Evolutionary conservation across 2,888 invertebrate genomes (phyloP).

Genomic region (Lymantria monacha): DNA sequence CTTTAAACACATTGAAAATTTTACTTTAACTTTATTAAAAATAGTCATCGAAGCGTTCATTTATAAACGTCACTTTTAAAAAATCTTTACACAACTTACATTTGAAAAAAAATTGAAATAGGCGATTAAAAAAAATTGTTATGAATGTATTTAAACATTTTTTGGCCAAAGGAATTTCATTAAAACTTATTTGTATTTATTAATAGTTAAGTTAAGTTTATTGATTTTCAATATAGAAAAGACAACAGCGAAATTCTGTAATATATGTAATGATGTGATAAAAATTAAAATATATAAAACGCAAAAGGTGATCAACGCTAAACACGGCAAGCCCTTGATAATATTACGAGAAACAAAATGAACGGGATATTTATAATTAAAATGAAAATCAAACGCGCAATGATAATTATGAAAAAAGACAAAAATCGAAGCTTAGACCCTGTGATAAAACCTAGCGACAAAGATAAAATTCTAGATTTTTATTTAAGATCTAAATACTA

Average conservation of each 20-base stretch:
- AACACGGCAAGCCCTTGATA: neutral
- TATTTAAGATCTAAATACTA: slow-evolving; percentile 63
- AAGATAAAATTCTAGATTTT: slow-evolving; percentile 70
- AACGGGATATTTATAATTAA: neutral
- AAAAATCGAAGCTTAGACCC: slow-evolving; percentile 63
- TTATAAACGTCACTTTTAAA: slow-evolving; percentile 10
- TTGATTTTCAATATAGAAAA: slow-evolving; percentile 10
- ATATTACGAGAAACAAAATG: neutral
- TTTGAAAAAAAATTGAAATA: slow-evolving; percentile 25
- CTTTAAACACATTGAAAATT: slow-evolving; percentile 23
- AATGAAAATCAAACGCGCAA: slow-evolving; percentile 1
- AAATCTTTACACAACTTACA: slow-evolving; percentile 25
- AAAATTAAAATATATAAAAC: neutral
- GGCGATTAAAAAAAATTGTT: slow-evolving; percentile 14
- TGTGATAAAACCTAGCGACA: slow-evolving; percentile 74
- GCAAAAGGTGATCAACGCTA: neutral
- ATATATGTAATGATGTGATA: slow-evolving; percentile 3
- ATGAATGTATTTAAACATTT: slow-evolving; percentile 15
- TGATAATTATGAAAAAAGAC: slow-evolving; percentile 24
- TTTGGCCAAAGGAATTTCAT: slow-evolving; percentile 17
- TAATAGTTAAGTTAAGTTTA: neutral
- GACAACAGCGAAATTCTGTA: slow-evolving; percentile 64
- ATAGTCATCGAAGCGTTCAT: slow-evolving; percentile 31
- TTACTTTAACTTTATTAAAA: slow-evolving; percentile 27
- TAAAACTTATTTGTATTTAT: neutral